These are phyloP conservation scores for Pachyramphus minor DNA, from an alignment of 2,113 vertebrate species.

Conservation along the genomic window DNA sequence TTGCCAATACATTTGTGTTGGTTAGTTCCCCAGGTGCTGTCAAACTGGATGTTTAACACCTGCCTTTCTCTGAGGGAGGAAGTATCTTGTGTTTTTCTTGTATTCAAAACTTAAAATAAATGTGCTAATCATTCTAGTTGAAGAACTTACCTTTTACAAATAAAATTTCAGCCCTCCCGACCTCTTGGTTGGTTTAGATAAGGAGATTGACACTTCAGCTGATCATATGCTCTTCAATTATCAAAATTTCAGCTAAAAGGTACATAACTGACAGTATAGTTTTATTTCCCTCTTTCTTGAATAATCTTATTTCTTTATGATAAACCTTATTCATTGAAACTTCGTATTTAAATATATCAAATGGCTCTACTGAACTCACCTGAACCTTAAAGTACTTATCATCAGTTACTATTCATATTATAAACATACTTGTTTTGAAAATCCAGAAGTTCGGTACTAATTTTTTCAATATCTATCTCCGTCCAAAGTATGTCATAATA, in stretches of 20 bases:
- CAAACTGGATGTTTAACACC: background rate
- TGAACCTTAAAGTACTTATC: background rate
- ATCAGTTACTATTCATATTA: background rate
- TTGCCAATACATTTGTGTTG: background rate
- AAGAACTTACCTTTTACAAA: background rate
- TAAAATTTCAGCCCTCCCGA: background rate
- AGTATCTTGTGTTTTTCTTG: background rate
- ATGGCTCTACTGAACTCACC: background rate
- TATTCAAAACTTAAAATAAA: background rate
- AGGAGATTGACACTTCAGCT: fast-evolving
- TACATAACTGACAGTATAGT: background rate
- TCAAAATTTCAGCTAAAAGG: background rate
- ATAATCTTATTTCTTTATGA: background rate
- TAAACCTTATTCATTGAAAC: background rate
- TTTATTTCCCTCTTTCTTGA: background rate
- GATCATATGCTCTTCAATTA: fast-evolving
- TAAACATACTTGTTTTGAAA: slow-evolving; percentile 73
- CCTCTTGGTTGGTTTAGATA: background rate
- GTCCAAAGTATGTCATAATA: slow-evolving; percentile 80
- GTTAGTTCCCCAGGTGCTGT: background rate
- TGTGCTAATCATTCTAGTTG: background rate
- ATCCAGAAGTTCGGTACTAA: slow-evolving; percentile 74
- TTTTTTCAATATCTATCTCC: slow-evolving; percentile 79
- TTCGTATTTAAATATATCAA: background rate
- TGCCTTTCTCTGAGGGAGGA: background rate